phyloP scores from a whole-genome alignment of 2,113 vertebrate genomes.

The Prionailurus bengalensis region DNA sequence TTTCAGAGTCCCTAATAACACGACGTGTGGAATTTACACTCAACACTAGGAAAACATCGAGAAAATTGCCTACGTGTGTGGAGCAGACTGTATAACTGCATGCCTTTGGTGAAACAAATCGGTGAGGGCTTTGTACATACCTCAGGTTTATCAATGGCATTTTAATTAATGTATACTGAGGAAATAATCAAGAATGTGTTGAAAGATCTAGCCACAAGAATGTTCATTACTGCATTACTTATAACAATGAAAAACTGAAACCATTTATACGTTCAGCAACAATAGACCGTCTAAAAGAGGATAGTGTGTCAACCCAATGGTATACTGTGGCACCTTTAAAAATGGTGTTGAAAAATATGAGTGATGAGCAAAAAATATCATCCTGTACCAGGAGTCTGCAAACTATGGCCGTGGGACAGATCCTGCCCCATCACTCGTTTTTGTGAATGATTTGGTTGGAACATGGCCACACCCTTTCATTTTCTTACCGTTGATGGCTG shows the following conservation, averaged over 20 bases:
- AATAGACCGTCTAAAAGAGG: not conserved
- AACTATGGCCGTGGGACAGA: not conserved
- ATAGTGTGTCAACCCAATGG: not conserved
- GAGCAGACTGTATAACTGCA: too few species aligned
- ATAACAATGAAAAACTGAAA: not conserved
- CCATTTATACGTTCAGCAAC: not conserved
- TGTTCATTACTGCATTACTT: not conserved
- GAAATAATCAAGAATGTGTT: not conserved
- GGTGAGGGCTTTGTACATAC: not conserved
- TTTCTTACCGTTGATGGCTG: not conserved
- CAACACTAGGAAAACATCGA: not conserved
- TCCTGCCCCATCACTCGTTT: not conserved
- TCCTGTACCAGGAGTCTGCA: not conserved
- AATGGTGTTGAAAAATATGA: not conserved
- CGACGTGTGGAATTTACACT: not conserved
- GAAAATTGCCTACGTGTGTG: not conserved
- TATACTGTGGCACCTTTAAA: not conserved
- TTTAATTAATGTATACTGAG: not conserved
- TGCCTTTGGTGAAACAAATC: not conserved
- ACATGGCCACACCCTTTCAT: not conserved
- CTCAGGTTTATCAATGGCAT: not conserved
- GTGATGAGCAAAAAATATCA: not conserved
- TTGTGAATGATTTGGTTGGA: not conserved
- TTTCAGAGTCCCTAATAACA: not conserved
- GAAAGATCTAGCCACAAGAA: not conserved